A percentile compares a stretch with the other conserved stretches of the same genome.
Evolutionary conservation across 2,888 invertebrate species (phyloP).

Genomic region (Campopleginae sp.): DNA sequence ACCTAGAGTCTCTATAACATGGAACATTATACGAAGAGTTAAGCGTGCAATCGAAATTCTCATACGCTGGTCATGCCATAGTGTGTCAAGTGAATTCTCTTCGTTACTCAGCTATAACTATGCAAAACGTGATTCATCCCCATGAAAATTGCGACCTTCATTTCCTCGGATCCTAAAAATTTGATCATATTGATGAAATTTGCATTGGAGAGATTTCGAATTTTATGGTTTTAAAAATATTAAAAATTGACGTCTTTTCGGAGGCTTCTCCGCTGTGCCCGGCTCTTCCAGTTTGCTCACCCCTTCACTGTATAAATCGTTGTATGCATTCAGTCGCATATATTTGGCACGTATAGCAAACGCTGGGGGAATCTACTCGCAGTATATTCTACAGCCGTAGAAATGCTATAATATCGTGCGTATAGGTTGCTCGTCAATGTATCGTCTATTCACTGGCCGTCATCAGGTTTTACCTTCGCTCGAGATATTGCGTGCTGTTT

Average conservation of each 20-base stretch:
- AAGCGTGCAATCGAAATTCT: constrained; percentile 46
- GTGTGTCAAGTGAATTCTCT: constrained; percentile 60
- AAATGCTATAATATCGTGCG: constrained; percentile 9
- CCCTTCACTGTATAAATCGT: neutral
- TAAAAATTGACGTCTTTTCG: no score
- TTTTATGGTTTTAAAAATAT: no score
- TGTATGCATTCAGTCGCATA: constrained; percentile 15
- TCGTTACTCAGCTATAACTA: constrained; percentile 47
- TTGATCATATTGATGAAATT: no score
- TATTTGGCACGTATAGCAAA: constrained; percentile 21
- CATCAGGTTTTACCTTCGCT: constrained; percentile 21
- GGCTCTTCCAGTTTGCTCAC: no score
- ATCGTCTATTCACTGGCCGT: constrained; percentile 4
- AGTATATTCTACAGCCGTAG: constrained; percentile 32
- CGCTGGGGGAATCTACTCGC: neutral
- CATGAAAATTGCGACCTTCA: no score
- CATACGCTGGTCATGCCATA: constrained; percentile 47
- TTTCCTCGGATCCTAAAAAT: no score
- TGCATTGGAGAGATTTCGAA: no score
- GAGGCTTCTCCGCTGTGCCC: no score
- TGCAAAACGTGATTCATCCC: constrained; percentile 39
- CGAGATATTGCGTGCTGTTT: neutral
- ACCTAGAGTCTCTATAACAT: constrained; percentile 1
- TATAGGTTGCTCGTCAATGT: constrained; percentile 14
- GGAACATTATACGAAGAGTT: constrained; percentile 53